Evolutionary conservation across 2,888 invertebrate species (phyloP).

Genomic region (Eupithecia tripunctaria): DNA sequence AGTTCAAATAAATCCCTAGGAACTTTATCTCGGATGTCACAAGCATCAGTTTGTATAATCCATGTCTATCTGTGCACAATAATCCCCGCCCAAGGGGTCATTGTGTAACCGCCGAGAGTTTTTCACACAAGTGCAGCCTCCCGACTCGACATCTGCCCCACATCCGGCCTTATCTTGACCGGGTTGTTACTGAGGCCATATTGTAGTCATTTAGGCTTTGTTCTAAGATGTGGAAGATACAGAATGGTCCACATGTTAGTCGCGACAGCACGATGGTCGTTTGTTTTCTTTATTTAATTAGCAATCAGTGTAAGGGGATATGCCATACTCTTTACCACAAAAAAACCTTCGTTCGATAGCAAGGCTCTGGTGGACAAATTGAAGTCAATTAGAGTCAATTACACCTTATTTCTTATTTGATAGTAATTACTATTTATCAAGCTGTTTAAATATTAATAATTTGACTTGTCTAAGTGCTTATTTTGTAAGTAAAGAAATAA

Average conservation of each 20-base stretch:
- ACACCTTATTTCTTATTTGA: no score
- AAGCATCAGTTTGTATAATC: not conserved
- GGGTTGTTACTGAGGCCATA: conserved; percentile 1
- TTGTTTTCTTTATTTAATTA: not conserved
- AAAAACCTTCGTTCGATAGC: no score
- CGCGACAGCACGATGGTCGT: not conserved
- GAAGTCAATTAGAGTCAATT: no score
- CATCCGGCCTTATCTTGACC: conserved; percentile 59
- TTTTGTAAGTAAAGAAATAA: no score
- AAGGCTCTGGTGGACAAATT: no score
- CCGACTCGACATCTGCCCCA: conserved; percentile 44
- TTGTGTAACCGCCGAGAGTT: conserved; percentile 39
- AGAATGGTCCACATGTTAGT: not conserved
- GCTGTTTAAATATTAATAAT: no score
- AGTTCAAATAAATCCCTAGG: no score
- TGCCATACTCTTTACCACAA: no score
- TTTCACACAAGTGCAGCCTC: conserved; percentile 46
- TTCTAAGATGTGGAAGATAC: conserved; percentile 6
- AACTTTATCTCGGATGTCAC: not conserved
- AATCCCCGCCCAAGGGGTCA: conserved; percentile 29
- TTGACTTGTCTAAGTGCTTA: no score
- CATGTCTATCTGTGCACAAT: conserved; percentile 29
- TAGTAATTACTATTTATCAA: no score
- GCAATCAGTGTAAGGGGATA: no score
- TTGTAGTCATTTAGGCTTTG: conserved; percentile 12